Base-by-base conservation (phyloP, 1,140 invertebrate species). In the Epicauta chinensis region DNA sequence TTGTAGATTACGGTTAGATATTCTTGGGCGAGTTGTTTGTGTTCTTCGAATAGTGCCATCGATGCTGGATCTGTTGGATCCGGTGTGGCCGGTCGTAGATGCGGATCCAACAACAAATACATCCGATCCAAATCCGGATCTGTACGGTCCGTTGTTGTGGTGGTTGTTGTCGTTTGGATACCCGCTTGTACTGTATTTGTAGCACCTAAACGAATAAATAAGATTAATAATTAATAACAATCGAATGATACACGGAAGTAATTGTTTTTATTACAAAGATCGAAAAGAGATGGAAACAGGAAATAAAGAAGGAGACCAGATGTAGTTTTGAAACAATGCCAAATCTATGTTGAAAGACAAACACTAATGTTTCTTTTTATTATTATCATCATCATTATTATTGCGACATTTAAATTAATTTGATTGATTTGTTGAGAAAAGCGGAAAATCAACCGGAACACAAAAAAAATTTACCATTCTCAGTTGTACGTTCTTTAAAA, bases 31-130 rank as follows among this genome's bases (percentile, higher is more conserved):
- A 91, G 77, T 64, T 83, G 77, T 60, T 89, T 88, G 67, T 93
- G 90, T 56, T 91, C 84, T 46, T 91, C 80, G 71, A 89, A 94
- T 49, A 93, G 89, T 49, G 81, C 71, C 60, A 85, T 77, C 32
- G 89, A 93, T 67, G 87, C 81, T 16, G 81, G 75, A 68, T 84
- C 86, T 46, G 77, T 79, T 42, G 81, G 76, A 70, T 89, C 84
- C 7, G 91, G 90, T 17, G 83, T 81, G 43, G 88, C 77, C 0
- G 91, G 91, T 61, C 87, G 75, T 39, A 89, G 73, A 53, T 89
- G 81, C 0, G 82, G 80, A 66, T 91, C 88, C 48, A 92, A 69
- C 12, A 47, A 16, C 14, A 47, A 37, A 14, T 47, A 47, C 45
- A 47, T 29, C 15, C 83, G 82, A 60, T 87, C 84, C 45, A 86